phyloP scores from a whole-genome alignment of 2,113 vertebrate genomes.

The Callorhinus ursinus region DNA sequence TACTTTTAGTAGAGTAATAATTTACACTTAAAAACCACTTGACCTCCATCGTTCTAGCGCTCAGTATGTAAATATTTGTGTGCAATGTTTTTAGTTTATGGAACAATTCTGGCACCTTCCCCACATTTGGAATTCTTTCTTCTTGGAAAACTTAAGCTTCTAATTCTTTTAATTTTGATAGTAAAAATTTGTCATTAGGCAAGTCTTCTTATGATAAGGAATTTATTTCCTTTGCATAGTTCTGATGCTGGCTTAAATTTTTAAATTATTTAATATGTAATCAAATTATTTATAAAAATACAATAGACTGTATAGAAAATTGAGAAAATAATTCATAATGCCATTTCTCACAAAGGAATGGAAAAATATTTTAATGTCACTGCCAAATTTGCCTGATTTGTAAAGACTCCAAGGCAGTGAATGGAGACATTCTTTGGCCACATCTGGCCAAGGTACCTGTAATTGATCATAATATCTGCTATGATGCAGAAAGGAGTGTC shows the following conservation, averaged over 20 bases:
- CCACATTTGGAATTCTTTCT: background rate
- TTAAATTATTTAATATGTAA: background rate
- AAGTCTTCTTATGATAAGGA: background rate
- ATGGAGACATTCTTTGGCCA: background rate
- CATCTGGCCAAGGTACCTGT: background rate
- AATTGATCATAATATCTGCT: background rate
- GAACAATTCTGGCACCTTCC: background rate
- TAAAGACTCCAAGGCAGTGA: background rate
- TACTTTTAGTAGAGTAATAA: background rate
- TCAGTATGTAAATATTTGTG: background rate
- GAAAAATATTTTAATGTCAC: constrained; percentile 21
- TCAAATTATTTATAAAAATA: background rate
- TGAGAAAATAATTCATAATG: background rate
- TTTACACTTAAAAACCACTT: background rate
- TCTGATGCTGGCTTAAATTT: background rate
- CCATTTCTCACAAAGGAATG: constrained; percentile 1
- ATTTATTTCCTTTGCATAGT: constrained; percentile 1
- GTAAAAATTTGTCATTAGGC: background rate
- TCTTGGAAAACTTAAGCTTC: background rate
- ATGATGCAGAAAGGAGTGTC: background rate
- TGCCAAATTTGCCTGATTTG: background rate
- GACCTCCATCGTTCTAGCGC: background rate
- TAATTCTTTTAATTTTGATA: constrained; percentile 10
- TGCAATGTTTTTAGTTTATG: background rate
- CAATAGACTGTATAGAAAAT: background rate